Base-by-base conservation (phyloP, 1,140 invertebrate genomes). In the Listronotus oregonensis region DNA sequence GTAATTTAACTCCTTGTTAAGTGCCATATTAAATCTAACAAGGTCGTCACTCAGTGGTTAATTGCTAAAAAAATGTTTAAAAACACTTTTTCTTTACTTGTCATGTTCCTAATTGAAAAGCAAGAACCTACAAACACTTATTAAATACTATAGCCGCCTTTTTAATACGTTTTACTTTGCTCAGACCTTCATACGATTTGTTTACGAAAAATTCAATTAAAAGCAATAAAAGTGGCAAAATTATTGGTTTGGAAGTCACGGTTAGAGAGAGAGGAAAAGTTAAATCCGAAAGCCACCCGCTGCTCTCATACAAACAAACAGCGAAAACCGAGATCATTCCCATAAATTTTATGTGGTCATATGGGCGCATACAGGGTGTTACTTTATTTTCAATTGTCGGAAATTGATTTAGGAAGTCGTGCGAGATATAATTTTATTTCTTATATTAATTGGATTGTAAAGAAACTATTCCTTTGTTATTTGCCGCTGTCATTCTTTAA, bases 231-330 rank as follows among this genome's bases (percentile, higher is more conserved):
- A 61, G 44, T 60, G 49, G 59, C 49, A 62, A 44, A 62, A 42
- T 63, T 63, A 63, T 63, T 55, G 61, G 61, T 46, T 50, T 61
- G 49, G 59, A 54, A 63, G 61, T 55, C 61, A 55, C 51, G 61
- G 61, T 12, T 37, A 52, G 34, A 43, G 34, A 40, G 50, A 54
- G 59, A 62, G 34, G 15, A 44, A 61, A 21, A 63, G 43, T n/a
- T 27, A 55, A 63, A 63, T 63, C 39, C 49, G 52, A 63, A 63
- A 63, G 18, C 61, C 61, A 44, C 61, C 61, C 61, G 61, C 61
- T 63, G 61, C 21, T 63, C 51, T 31, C 61, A 55, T 63, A 63
- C 61, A 63, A 63, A 63, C 61, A 63, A 63, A 63, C 61, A 63
- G 61, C 61, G 61, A 63, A 63, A 63, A 56, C 50, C 61, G 31